Base-by-base conservation (phyloP, 1,140 invertebrate genomes). In the Tetramorium parvispinum region DNA sequence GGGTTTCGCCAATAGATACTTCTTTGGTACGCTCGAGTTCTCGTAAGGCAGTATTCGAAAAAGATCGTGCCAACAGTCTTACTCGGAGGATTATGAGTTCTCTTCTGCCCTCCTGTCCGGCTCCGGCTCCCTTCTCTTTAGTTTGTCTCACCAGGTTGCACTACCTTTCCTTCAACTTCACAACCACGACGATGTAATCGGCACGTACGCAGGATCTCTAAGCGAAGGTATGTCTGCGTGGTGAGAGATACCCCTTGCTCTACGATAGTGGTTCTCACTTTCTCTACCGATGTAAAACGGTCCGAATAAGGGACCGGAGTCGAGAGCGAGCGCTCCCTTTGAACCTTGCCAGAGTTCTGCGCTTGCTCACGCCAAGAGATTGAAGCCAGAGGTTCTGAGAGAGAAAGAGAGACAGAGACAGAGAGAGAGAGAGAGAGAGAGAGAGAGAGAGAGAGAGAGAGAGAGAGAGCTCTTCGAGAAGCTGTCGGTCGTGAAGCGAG, bases 31-130 rank as follows among this genome's bases (percentile, higher is more conserved):
- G 83, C 57, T 57, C 68, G 63, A 83, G 76, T 88, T 88, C 86
- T 87, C 78, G 55, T 40, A 55, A 53, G 81, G 85, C 49, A 46
- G 76, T 83, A 85, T 91, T 85, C 91, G 85, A 92, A 92, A 87
- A 91, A 89, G 87, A 89, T 93, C 93, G 93, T 94, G 93, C 88
- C 91, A 59, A 57, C 73, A 65, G 76, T 57, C 87, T 70, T 65
- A 63, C 63, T 75, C 85, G 82, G 68, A 88, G 93, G 93, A 93
- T 94, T 94, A 94, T 63, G 40, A 65, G 76, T 7, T 8, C 18
- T 3, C 37, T 32, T 51, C 32, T 27, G 16, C 73, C 24, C n/a
- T 10, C 18, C 37, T 2, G 21, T 57, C 13, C 2, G n/a, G 18
- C 32, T 6, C 32, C 6, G 2, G n/a, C 0, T 76, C 13, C 55